Percentiles rank a stretch among this genome's conserved stretches.
Evolutionary conservation across 2,888 invertebrate genomes (phyloP).

Genomic region (Nomada fabriciana): DNA sequence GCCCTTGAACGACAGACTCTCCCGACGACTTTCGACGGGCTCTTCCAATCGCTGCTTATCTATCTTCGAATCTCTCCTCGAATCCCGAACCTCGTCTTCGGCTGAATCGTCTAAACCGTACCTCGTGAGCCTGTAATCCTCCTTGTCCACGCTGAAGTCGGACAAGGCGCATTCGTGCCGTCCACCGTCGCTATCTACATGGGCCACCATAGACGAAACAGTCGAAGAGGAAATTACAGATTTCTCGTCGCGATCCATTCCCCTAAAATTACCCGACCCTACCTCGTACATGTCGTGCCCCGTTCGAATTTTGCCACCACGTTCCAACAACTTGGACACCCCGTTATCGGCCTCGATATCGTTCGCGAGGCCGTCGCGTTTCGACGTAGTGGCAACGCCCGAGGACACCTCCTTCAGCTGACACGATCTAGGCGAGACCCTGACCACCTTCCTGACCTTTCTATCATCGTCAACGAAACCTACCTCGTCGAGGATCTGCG

Average conservation of each 20-base stretch:
- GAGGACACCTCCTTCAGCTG: conserved; percentile 44
- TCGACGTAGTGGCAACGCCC: conserved; percentile 39
- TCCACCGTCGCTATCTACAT: conserved; percentile 45
- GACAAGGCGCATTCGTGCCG: conserved; percentile 67
- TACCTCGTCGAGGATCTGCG: conserved; percentile 80
- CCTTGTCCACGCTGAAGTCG: conserved; percentile 67
- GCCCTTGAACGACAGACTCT: neutral
- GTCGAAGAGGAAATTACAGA: conserved; percentile 46
- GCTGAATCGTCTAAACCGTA: conserved; percentile 48
- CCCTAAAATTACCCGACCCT: conserved; percentile 13
- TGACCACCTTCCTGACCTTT: conserved; percentile 55
- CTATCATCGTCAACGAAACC: conserved; percentile 72
- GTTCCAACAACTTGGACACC: conserved; percentile 4
- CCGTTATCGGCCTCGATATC: conserved; percentile 9
- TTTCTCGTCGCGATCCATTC: conserved; percentile 28
- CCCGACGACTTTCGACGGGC: neutral
- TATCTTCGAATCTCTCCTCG: conserved; percentile 8
- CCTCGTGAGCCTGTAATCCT: conserved; percentile 64
- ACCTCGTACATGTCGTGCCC: conserved; percentile 20
- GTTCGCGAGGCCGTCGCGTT: conserved; percentile 22
- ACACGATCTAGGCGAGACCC: conserved; percentile 54
- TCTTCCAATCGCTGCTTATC: conserved; percentile 17
- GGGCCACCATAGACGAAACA: conserved; percentile 30
- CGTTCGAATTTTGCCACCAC: neutral
- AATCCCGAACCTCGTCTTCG: conserved; percentile 40